Evolutionary conservation across 2,113 vertebrate species (phyloP).

Genomic region (Chitala chitala): DNA sequence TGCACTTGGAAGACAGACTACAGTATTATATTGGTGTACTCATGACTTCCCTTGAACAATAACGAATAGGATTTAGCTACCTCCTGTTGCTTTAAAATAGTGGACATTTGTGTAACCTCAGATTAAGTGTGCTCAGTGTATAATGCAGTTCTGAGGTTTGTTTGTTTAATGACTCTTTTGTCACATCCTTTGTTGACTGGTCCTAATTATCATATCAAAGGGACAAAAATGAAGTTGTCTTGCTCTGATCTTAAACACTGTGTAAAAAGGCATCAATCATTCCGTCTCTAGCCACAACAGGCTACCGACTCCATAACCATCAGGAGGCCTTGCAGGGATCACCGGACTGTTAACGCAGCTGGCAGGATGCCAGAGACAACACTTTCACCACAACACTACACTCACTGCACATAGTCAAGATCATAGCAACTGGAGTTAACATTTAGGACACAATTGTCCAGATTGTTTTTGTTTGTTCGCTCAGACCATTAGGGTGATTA

Average conservation of each 20-base stretch:
- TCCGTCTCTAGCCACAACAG: conserved; percentile 14
- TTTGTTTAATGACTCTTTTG: conserved; percentile 16
- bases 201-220: conserved; percentile 10
- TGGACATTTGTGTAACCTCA: background rate
- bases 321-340: background rate
- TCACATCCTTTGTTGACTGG: conserved; percentile 9
- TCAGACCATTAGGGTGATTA: too few species aligned
- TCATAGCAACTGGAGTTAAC: background rate
- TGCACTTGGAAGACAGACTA: background rate
- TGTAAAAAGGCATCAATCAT: conserved; percentile 18
- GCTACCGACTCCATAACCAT: background rate
- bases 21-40: background rate
- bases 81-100: background rate
- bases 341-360: background rate
- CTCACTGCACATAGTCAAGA: background rate
- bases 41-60: too few species aligned
- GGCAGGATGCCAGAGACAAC: background rate
- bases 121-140: background rate
- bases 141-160: background rate
- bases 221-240: conserved; percentile 12
- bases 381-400: background rate
- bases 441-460: background rate
- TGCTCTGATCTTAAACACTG: conserved; percentile 2
- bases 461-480: too few species aligned
- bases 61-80: background rate